A percentile compares a stretch with the other conserved stretches of the same genome.
Evolutionary conservation across 2,113 vertebrate genomes (phyloP).

Genomic region (Thinocorus orbignyianus): DNA sequence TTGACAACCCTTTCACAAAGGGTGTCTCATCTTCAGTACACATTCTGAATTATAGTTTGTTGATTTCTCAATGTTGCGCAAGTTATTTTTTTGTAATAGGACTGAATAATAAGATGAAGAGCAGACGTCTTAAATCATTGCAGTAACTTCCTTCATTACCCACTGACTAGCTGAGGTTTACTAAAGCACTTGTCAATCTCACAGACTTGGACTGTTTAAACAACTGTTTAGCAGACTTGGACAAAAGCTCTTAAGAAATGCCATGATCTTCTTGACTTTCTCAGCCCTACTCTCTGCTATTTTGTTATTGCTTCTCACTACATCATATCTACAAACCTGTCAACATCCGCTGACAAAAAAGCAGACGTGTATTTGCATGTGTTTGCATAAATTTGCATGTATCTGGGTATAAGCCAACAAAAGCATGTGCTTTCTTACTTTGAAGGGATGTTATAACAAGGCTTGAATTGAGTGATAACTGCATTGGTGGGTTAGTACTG

Average conservation of each 20-base stretch:
- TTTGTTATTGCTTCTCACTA: background rate
- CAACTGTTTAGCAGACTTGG: background rate
- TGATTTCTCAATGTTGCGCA: background rate
- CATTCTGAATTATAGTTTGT: fast-evolving
- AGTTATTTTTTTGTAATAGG: background rate
- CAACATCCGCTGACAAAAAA: background rate
- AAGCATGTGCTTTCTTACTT: background rate
- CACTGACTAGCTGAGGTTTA: background rate
- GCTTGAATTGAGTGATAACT: background rate
- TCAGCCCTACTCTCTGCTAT: background rate
- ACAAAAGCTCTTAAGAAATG: constrained; percentile 9
- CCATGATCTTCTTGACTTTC: background rate
- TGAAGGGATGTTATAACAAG: background rate
- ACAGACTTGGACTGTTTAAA: background rate
- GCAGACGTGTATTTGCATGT: background rate
- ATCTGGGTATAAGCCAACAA: background rate
- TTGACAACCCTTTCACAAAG: background rate
- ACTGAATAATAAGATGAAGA: background rate
- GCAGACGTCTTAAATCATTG: background rate
- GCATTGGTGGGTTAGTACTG: background rate
- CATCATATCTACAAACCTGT: background rate
- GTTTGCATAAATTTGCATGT: constrained; percentile 63
- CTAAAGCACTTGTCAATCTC: background rate
- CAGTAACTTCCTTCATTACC: background rate
- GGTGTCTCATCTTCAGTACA: background rate